Conservation (phyloP, 2,888 invertebrate genomes). For the Sarcophaga subvicina region DNA sequence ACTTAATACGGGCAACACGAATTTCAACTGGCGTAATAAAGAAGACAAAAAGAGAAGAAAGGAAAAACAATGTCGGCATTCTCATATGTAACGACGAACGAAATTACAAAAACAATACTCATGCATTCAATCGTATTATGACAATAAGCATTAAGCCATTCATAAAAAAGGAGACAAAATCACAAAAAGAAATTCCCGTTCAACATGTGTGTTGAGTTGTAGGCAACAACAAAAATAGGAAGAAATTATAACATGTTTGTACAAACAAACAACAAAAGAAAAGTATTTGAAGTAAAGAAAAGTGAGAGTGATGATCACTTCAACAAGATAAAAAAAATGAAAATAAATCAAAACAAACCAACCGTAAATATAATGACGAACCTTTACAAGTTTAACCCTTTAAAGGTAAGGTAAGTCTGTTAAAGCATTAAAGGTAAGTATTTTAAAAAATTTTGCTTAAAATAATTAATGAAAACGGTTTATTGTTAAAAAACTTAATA, state of each 20-base stretch:
- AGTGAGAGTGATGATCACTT: conserved; percentile 73
- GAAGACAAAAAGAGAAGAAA: background rate
- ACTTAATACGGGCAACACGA: conserved; percentile 36
- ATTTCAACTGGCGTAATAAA: background rate
- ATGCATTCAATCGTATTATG: background rate
- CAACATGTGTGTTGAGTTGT: background rate
- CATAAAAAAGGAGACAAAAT: conserved; percentile 41
- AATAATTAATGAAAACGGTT: no score
- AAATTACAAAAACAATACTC: background rate
- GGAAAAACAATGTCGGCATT: no score
- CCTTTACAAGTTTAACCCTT: no score
- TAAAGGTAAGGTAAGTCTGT: no score
- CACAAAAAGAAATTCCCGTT: background rate
- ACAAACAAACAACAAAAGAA: conserved; percentile 18
- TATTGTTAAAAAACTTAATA: conserved; percentile 43
- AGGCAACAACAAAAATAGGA: conserved; percentile 34
- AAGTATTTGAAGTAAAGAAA: background rate
- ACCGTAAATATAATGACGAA: no score
- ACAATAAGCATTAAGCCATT: conserved; percentile 16
- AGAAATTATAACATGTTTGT: conserved; percentile 24
- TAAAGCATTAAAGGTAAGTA: no score
- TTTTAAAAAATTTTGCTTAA: no score
- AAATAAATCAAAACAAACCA: conserved; percentile 45
- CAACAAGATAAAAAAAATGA: conserved; percentile 60
- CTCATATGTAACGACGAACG: background rate